Base-by-base conservation (phyloP, 1,140 invertebrate species). In the Apocrypta bakeri region DNA sequence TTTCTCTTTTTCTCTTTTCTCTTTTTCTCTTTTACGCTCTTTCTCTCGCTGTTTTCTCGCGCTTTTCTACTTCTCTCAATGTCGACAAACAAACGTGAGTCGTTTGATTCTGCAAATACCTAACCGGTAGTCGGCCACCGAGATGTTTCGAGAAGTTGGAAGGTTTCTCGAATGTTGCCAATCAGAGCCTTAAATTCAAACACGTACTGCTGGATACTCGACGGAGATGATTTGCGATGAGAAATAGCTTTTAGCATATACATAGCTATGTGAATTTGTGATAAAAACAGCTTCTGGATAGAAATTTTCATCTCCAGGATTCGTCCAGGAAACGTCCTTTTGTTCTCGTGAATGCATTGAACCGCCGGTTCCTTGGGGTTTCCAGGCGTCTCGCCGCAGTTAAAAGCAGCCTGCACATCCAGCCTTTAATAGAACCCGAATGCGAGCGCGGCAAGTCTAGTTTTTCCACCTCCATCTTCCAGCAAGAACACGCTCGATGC, bases 341-440 rank as follows among this genome's bases (percentile, higher is more conserved):
- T n/a, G n/a, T n/a, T n/a, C n/a, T n/a, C n/a, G n/a, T n/a, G n/a
- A n/a, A n/a, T n/a, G n/a, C n/a, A n/a, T n/a, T n/a, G n/a, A n/a
- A n/a, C n/a, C n/a, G n/a, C n/a, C n/a, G n/a, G n/a, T n/a, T n/a
- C n/a, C n/a, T n/a, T n/a, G n/a, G 89, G 90, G 90, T 91, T 89
- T 87, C 87, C 87, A 75, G 81, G 88, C 91, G 90, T 91, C 90
- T 88, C 87, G 89, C 88, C 90, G 89, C n/a, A n/a, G n/a, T 91
- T 91, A 90, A 90, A 86, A 90, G 90, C 90, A 91, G 89, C 89
- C 89, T 91, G 90, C 87, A 90, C 90, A 89, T 90, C 87, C 88
- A 85, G 83, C 88, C 90, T 90, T 90, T 88, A 89, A 89, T 89
- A 88, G 88, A 83, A 6, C 84, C 75, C 86, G 80, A 76, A 69